Percentiles rank a stretch among this genome's conserved stretches.
Conservation (phyloP, 2,888 invertebrate genomes). For the Globia sparganii region DNA sequence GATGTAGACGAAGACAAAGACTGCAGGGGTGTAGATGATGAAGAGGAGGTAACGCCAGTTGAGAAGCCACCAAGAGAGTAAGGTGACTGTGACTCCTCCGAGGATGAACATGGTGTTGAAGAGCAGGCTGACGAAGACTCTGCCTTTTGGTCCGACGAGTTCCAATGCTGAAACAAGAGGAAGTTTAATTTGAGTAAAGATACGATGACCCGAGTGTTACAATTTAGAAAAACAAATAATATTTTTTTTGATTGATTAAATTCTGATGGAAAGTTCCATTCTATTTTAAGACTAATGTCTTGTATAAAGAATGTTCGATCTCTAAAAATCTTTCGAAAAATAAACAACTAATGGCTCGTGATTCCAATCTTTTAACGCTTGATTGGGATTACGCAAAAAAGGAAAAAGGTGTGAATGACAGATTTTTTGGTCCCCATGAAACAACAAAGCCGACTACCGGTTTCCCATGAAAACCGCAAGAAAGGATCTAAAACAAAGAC, state of each 20-base stretch:
- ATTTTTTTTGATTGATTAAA: neutral
- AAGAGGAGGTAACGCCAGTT: conserved; percentile 87
- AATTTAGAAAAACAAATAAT: neutral
- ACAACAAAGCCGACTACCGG: conserved; percentile 60
- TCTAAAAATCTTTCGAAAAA: conserved; percentile 7
- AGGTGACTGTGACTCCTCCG: conserved; percentile 85
- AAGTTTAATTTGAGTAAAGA: neutral
- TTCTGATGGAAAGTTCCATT: neutral
- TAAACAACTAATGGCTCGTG: conserved; percentile 3
- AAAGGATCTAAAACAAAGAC: conserved; percentile 75
- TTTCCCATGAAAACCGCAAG: conserved; percentile 69
- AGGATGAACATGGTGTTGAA: conserved; percentile 89
- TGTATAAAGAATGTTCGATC: neutral
- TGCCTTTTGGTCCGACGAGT: conserved; percentile 86
- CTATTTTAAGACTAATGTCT: neutral
- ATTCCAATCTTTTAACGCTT: conserved; percentile 27
- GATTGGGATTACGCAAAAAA: conserved; percentile 23
- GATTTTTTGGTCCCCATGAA: conserved; percentile 54
- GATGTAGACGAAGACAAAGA: conserved; percentile 83
- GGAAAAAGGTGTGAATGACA: conserved; percentile 27
- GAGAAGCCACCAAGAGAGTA: conserved; percentile 85
- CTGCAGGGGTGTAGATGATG: conserved; percentile 86
- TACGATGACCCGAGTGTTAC: neutral
- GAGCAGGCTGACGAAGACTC: conserved; percentile 86
- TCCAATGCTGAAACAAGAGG: conserved; percentile 81